These are phyloP conservation scores for Drosophila insularis DNA, from an alignment of 1,140 invertebrate species.

Conservation along the genomic window DNA sequence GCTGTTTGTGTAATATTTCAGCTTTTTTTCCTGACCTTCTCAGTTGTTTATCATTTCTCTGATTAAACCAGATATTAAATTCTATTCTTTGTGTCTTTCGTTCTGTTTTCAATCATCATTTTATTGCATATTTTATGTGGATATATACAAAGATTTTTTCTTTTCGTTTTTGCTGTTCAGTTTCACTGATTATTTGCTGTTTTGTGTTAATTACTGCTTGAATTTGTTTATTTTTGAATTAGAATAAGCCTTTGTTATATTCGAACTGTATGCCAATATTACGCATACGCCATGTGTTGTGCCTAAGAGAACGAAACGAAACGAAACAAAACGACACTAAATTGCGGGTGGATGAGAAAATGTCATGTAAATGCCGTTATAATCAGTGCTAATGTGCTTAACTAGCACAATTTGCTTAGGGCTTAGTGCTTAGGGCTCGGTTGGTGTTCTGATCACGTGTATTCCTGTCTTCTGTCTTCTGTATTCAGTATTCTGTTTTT, in stretches of 20 bases:
- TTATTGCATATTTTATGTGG: neutral
- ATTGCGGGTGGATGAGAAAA: neutral
- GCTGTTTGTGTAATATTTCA: no score
- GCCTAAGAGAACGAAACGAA: neutral
- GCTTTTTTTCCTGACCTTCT: no score
- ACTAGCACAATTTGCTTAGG: slow-evolving; percentile 27
- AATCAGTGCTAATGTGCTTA: slow-evolving; percentile 77
- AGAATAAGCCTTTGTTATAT: neutral
- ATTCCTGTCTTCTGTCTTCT: no score
- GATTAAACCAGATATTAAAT: no score
- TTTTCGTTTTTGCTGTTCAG: slow-evolving; percentile 14
- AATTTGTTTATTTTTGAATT: neutral
- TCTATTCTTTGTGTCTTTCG: neutral
- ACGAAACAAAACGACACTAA: no score
- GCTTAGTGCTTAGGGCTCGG: neutral
- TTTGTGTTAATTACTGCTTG: neutral
- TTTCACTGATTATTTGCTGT: slow-evolving; percentile 17
- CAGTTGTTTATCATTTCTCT: no score
- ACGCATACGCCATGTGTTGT: slow-evolving; percentile 67
- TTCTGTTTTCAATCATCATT: slow-evolving; percentile 10
- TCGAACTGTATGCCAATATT: slow-evolving; percentile 26
- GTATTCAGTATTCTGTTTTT: slow-evolving; percentile 11
- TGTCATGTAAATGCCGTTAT: slow-evolving; percentile 76
- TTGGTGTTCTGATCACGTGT: slow-evolving; percentile 9
- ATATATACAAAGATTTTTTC: slow-evolving; percentile 1